phyloP scores from a whole-genome alignment of 2,888 invertebrate species.

The Apamea sordens region DNA sequence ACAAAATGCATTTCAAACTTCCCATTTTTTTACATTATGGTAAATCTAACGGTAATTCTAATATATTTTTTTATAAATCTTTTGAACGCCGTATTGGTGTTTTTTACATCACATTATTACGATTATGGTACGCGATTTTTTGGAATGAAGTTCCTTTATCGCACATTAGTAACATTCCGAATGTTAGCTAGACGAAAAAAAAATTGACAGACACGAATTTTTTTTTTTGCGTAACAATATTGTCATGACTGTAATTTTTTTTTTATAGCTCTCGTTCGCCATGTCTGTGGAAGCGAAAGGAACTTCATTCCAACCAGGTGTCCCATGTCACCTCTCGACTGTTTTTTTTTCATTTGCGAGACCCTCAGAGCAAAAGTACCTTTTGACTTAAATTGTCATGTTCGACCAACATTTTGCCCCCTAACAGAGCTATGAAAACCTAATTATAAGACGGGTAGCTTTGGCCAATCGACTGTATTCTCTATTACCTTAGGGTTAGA shows the following conservation, averaged over 20 bases:
- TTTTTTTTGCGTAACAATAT: not conserved
- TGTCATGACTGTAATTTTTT: not conserved
- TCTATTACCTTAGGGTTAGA: not conserved
- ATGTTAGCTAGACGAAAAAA: not conserved
- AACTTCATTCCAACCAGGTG: not conserved
- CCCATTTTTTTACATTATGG: conserved; percentile 10
- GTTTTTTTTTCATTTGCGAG: not conserved
- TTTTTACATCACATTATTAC: conserved; percentile 44
- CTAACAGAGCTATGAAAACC: not conserved
- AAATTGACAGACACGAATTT: not conserved
- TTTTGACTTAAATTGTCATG: not conserved
- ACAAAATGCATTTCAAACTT: conserved; percentile 18
- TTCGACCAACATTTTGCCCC: not conserved
- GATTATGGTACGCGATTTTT: not conserved
- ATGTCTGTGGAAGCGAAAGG: not conserved
- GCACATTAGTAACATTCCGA: not conserved
- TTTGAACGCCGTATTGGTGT: conserved; percentile 55
- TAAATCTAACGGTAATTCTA: conserved; percentile 36
- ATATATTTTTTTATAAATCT: conserved; percentile 38
- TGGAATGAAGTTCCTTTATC: not conserved
- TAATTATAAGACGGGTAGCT: not conserved
- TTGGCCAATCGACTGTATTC: not conserved
- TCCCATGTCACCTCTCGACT: not conserved
- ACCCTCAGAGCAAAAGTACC: conserved; percentile 4
- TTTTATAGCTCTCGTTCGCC: not conserved